These are phyloP conservation scores for Heterocephalus glaber DNA, from an alignment of 2,113 vertebrate species.

Conservation along the genomic window DNA sequence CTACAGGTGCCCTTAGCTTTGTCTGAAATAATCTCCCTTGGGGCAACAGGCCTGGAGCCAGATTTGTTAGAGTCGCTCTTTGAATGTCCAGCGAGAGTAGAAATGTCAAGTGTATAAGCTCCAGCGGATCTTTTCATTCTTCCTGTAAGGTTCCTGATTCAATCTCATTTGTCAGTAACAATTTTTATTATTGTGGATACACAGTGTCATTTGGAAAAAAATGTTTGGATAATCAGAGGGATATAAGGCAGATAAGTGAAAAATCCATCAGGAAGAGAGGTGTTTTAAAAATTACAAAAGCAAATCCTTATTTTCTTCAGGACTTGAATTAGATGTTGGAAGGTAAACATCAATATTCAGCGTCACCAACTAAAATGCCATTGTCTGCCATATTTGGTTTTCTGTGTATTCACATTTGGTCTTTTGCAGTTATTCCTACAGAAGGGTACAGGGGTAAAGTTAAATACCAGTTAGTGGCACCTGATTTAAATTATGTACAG, in stretches of 20 bases:
- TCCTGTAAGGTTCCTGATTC: background rate
- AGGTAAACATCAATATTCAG: slow-evolving; percentile 30
- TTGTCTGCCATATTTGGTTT: slow-evolving; percentile 36
- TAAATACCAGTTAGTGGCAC: background rate
- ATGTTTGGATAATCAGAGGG: slow-evolving; percentile 37
- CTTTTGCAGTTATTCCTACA: background rate
- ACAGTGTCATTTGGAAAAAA: background rate
- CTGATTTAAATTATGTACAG: background rate
- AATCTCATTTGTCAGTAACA: background rate
- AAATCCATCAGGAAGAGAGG: slow-evolving; percentile 51
- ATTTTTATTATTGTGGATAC: background rate
- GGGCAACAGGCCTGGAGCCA: background rate
- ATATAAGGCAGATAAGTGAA: background rate
- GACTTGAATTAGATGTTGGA: background rate
- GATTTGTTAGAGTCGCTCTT: background rate
- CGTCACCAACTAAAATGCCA: background rate
- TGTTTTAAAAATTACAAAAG: slow-evolving; percentile 35
- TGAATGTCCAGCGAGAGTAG: background rate
- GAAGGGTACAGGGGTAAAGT: background rate
- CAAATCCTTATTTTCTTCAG: slow-evolving; percentile 40
- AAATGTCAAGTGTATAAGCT: background rate
- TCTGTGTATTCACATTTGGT: background rate
- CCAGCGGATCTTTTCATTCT: background rate
- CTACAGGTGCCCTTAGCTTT: background rate
- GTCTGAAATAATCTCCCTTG: background rate